phyloP scores from a whole-genome alignment of 2,888 invertebrate species.

The Polydrusus tereticollis region DNA sequence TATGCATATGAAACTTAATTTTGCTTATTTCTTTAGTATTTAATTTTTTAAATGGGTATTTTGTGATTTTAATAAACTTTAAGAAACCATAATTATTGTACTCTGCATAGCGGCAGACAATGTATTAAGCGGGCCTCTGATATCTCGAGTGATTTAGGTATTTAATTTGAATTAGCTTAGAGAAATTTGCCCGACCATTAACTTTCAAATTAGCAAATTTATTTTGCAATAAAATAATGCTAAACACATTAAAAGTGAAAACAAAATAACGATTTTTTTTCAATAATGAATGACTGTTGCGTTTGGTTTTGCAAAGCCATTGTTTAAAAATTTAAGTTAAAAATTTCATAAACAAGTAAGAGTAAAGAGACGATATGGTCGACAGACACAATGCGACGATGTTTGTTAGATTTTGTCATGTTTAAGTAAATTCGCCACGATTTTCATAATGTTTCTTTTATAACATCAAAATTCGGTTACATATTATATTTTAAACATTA shows the following conservation, averaged over 20 bases:
- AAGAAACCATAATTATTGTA: too few species aligned
- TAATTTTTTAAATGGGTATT: too few species aligned
- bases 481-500: not conserved
- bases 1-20: too few species aligned
- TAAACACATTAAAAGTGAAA: constrained; percentile 17
- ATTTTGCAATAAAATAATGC: constrained; percentile 8
- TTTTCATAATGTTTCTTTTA: constrained; percentile 31
- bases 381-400: constrained; percentile 27
- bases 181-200: not conserved
- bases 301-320: not conserved
- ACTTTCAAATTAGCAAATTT: constrained; percentile 5
- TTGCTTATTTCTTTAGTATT: too few species aligned
- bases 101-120: too few species aligned
- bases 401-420: constrained; percentile 9
- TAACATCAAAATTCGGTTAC: constrained; percentile 3
- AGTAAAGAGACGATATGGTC: constrained; percentile 18
- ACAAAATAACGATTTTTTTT: not conserved
- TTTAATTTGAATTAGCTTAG: not conserved
- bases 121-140: too few species aligned
- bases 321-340: constrained; percentile 8
- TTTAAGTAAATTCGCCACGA: constrained; percentile 1
- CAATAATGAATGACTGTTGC: not conserved
- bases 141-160: too few species aligned
- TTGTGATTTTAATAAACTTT: too few species aligned
- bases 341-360: constrained; percentile 20